Base-by-base conservation (phyloP, 2,113 vertebrate genomes). In the Perca schrenkii region DNA sequence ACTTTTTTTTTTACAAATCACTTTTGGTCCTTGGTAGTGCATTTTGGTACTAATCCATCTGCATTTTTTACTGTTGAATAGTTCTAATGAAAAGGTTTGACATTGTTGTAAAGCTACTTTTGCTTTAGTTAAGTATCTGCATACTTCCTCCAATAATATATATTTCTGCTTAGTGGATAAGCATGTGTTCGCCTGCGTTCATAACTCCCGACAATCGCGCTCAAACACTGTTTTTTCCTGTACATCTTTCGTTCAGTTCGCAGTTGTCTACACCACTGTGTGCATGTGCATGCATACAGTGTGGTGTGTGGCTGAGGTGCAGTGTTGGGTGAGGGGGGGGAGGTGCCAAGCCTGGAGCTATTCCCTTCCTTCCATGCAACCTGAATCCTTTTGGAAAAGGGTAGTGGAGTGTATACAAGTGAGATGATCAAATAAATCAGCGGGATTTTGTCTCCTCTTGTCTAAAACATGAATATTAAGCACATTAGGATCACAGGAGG, bases 371-470 rank as follows among this genome's bases (percentile, higher is more conserved):
- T 69, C 83, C 89, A 80, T 86, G 86, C 88, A 94, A 93, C 91
- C 93, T 94, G 94, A 94, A 93, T 95, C 80, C 77, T 92, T 90
- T 90, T 82, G 90, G 91, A 95, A 43, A 91, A 93, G 88, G 88
- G 90, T 93, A 93, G 89, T 77, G 88, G 57, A 92, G 92, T 94
- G 93, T 83, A 78, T 79, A 91, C 86, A 92, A 94, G 93, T 94
- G 93, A 93, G 86, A 94, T 94, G 93, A 95, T 95, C 90, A 83
- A 93, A 91, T 93, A 93, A 94, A 94, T 95, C 94, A 95, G 84
- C 82, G 28, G 72, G 77, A 57, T 78, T 43, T 76, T 19, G 87
- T 88, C 83, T 81, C 73, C 79, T 86, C 80, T 43, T 86, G 83
- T 89, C 86, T 80, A 60, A 75, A 86, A 84, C 80, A 84, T 88